Evolutionary conservation across 2,113 vertebrate species (phyloP).

Genomic region (Gallinago undulata): DNA sequence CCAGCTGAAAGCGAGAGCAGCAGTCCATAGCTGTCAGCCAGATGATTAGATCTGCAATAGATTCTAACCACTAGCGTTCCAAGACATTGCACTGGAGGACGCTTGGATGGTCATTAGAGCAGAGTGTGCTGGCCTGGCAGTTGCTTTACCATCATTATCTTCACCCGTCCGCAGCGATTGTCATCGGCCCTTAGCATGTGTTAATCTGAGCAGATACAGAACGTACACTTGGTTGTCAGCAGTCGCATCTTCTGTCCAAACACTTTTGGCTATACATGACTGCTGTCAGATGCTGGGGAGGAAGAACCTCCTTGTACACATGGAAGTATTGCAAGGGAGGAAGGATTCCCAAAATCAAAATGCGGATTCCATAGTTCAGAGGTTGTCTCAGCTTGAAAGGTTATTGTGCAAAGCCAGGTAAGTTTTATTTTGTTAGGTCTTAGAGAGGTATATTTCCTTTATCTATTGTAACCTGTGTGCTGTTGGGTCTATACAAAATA

Average conservation of each 20-base stretch:
- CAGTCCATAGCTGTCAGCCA: background rate
- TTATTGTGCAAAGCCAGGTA: background rate
- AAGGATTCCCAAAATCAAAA: background rate
- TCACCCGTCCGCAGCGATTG: accelerated
- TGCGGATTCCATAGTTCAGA: background rate
- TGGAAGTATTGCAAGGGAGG: background rate
- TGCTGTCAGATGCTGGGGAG: background rate
- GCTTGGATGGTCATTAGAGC: background rate
- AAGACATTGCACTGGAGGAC: background rate
- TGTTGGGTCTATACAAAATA: background rate
- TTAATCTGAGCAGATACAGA: background rate
- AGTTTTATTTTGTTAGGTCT: background rate
- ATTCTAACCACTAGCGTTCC: background rate
- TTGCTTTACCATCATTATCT: background rate
- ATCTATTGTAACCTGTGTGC: accelerated
- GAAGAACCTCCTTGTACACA: background rate
- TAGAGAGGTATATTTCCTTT: background rate
- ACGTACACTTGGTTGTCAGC: background rate
- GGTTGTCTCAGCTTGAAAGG: background rate
- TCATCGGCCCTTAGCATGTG: too few species aligned
- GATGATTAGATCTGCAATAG: background rate
- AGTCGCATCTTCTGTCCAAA: background rate
- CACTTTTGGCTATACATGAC: accelerated
- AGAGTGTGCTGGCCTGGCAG: background rate
- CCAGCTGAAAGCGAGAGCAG: background rate